phyloP scores from a whole-genome alignment of 2,113 vertebrate genomes.

The Dicrurus megarhynchus region DNA sequence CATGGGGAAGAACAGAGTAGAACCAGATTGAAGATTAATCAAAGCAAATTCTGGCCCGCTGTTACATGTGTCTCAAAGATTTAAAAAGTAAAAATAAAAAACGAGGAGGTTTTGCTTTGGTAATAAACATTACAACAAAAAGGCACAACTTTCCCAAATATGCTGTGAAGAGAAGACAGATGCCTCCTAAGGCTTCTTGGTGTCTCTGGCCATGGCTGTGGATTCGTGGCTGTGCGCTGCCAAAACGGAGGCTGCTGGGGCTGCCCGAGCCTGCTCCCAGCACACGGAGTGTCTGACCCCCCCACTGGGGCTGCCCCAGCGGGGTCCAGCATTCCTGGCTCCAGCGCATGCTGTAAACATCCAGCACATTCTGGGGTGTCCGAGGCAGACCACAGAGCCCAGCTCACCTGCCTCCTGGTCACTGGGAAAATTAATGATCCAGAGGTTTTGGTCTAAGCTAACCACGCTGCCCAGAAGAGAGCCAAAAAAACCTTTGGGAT shows the following conservation, averaged over 20 bases:
- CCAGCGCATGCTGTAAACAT: background rate
- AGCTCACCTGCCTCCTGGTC: background rate
- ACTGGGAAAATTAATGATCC: background rate
- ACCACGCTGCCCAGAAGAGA: background rate
- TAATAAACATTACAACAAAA: background rate
- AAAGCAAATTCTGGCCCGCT: background rate
- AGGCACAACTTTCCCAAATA: background rate
- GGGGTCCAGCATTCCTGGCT: background rate
- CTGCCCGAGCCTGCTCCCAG: background rate
- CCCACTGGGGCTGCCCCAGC: background rate
- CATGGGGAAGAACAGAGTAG: background rate
- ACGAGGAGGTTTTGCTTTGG: background rate
- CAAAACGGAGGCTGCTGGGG: background rate
- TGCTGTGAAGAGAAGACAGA: background rate
- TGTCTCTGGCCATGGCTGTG: background rate
- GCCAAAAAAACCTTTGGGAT: background rate
- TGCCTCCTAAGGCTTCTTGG: background rate
- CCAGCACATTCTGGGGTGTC: background rate
- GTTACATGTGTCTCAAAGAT: background rate
- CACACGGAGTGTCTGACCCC: background rate
- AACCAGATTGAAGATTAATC: conserved; percentile 14
- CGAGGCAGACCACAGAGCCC: background rate
- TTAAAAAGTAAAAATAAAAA: conserved; percentile 36
- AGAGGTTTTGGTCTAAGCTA: background rate
- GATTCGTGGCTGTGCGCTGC: background rate